A percentile compares a stretch with the other conserved stretches of the same genome.
These are phyloP conservation scores for Cosmopolites sordidus DNA, from an alignment of 2,888 invertebrate species.

Conservation along the genomic window DNA sequence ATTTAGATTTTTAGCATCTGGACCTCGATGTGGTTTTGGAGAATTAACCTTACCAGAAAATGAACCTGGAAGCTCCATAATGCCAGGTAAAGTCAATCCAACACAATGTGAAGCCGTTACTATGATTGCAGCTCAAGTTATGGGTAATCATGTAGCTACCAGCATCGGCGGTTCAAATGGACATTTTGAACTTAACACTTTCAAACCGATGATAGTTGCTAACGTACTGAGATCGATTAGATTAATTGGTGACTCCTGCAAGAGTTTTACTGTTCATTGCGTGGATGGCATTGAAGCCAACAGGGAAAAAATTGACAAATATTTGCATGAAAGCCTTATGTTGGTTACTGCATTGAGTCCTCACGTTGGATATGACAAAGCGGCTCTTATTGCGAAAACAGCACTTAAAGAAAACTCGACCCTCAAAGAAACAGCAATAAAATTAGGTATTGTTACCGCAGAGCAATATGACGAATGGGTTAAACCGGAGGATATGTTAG, in stretches of 20 bases:
- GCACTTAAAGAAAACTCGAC: constrained; percentile 89
- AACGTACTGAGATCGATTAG: constrained; percentile 87
- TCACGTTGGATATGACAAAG: constrained; percentile 96
- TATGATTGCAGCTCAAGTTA: constrained; percentile 94
- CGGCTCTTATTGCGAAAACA: constrained; percentile 93
- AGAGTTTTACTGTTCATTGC: constrained; percentile 62
- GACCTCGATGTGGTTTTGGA: constrained; percentile 92
- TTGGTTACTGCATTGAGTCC: constrained; percentile 95
- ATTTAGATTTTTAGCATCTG: constrained; percentile 78
- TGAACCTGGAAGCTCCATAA: constrained; percentile 97
- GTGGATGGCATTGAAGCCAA: constrained; percentile 67
- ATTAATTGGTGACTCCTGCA: constrained; percentile 70
- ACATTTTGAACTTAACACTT: constrained; percentile 98
- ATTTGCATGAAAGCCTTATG: constrained; percentile 93
- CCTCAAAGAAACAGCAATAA: constrained; percentile 82
- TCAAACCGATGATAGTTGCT: constrained; percentile 93
- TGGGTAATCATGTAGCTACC: constrained; percentile 96
- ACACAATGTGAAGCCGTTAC: constrained; percentile 98
- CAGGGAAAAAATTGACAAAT: constrained; percentile 68
- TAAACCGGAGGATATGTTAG: constrained; percentile 40
- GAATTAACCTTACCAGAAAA: constrained; percentile 94
- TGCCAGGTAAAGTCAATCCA: constrained; percentile 99
- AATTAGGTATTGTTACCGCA: constrained; percentile 71
- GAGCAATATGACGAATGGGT: constrained; percentile 42
- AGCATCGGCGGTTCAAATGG: constrained; percentile 91